Percentiles rank a stretch among this genome's conserved stretches.
Evolutionary conservation across 2,888 invertebrate species (phyloP).

Genomic region (Drosophila meridiana): DNA sequence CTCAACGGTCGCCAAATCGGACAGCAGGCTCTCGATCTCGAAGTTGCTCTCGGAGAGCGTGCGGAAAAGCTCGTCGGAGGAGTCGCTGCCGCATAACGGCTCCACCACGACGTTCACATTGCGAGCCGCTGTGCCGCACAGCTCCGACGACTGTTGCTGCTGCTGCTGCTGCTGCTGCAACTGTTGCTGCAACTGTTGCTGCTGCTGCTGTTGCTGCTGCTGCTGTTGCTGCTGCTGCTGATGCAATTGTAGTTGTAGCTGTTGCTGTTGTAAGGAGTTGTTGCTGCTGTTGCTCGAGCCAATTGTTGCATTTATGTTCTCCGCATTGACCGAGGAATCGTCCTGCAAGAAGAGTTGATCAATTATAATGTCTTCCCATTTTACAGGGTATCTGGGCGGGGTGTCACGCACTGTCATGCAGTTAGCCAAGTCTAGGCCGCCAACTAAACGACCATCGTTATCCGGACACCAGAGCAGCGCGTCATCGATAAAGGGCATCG

Average conservation of each 20-base stretch:
- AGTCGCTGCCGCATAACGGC: slow-evolving; percentile 86
- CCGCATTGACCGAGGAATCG: slow-evolving; percentile 73
- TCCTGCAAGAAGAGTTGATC: slow-evolving; percentile 40
- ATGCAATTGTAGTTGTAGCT: slow-evolving; percentile 7
- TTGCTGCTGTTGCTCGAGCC: slow-evolving; percentile 35
- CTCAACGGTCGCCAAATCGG: slow-evolving; percentile 90
- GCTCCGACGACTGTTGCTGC: slow-evolving; percentile 45
- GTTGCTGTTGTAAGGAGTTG: slow-evolving; percentile 36
- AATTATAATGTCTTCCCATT: no score
- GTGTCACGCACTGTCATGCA: slow-evolving; percentile 90
- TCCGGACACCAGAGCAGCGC: slow-evolving; percentile 97
- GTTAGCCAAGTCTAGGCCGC: slow-evolving; percentile 90
- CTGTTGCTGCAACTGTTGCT: slow-evolving; percentile 31
- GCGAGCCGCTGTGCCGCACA: slow-evolving; percentile 66
- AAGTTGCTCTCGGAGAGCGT: slow-evolving; percentile 93
- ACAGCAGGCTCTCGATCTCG: slow-evolving; percentile 93
- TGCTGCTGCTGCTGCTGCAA: slow-evolving; percentile 21
- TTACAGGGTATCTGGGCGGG: background rate
- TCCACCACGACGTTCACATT: slow-evolving; percentile 83
- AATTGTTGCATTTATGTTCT: slow-evolving; percentile 63
- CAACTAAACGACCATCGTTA: slow-evolving; percentile 96
- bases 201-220: slow-evolving; percentile 19
- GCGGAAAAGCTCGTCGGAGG: slow-evolving; percentile 91
- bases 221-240: slow-evolving; percentile 18
- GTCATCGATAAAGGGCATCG: slow-evolving; percentile 98